Evolutionary conservation across 2,797 vertebrate genomes (phyloP), one percentile per base, ranked within the genome.

Genomic region (Chelidonichthys spinosus): DNA sequence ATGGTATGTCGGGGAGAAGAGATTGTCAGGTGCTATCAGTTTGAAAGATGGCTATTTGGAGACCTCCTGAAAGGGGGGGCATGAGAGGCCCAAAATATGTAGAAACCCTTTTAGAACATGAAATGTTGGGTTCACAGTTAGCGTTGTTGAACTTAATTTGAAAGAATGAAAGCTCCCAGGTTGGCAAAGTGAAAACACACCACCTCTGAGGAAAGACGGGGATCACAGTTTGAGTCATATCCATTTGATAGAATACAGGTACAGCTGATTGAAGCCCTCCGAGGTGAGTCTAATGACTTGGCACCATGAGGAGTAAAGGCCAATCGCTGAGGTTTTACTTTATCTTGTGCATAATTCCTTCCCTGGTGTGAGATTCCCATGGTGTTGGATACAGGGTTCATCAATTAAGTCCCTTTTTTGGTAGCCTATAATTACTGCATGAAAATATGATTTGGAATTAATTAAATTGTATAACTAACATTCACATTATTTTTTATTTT

Each of bases 21-120:
- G 49, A 88, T 91, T 93, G 92, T 94, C 93, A 92, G 90, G 90
- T 87, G 81, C 83, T 78, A 92, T 93, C 91, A 92, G 82, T 46
- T 68, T 91, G 83, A 92, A 72, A 69, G 74, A 82, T 88, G 82
- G 84, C 85, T 72, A 71, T 85, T 47, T 36, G 66, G 33, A 87
- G 68, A 70, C 64, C 55, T 76, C 25, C 59, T 58, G 65, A 58
- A 82, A 72, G 46, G 25, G 25, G 25, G 25, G 25, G 25, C 25
- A 25, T 25, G 25, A 69, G 14, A 61, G 13, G 7, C 32, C 5
- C 10, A 42, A 49, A 64, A 62, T 59, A 32, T 67, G 40, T 14
- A 70, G 13, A 8, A 63, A 9, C 9, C 52, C 15, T 55, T 54
- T 52, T n/a, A 72, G 59, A 65, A 59, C 10, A 40, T 37, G n/a